A percentile compares a stretch with the other conserved stretches of the same genome.
Conservation (phyloP, 2,113 vertebrate genomes). For the Syngnathus floridae region DNA sequence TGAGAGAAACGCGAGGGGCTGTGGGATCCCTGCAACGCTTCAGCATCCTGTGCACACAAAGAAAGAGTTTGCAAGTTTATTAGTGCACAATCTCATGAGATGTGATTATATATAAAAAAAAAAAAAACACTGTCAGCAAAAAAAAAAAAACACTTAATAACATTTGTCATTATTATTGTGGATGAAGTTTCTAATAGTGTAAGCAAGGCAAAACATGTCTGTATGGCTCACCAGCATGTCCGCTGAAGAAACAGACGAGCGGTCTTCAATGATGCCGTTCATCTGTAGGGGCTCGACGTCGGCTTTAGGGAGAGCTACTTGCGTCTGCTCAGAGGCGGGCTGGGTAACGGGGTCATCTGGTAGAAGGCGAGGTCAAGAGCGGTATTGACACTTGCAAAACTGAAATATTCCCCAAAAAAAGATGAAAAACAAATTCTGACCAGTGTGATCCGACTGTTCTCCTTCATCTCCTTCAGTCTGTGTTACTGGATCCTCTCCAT, state of each 20-base stretch:
- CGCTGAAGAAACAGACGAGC: conserved; percentile 84
- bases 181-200: neutral
- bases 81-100: neutral
- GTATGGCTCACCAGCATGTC: conserved; percentile 84
- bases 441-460: neutral
- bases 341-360: conserved; percentile 38
- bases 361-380: conserved; percentile 10
- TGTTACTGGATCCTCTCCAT: conserved; percentile 18
- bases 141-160: too few species aligned
- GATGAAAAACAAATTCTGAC: conserved; percentile 3
- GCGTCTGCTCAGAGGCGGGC: conserved; percentile 48
- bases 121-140: too few species aligned
- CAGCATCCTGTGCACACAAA: conserved; percentile 74
- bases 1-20: conserved; percentile 83
- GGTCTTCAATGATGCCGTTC: conserved; percentile 89
- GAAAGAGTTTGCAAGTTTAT: neutral
- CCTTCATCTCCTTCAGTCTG: conserved; percentile 31
- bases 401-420: neutral
- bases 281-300: conserved; percentile 74
- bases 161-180: neutral
- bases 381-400: too few species aligned
- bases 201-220: neutral
- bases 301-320: conserved; percentile 50
- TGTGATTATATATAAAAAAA: neutral
- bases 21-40: conserved; percentile 74